Base-by-base conservation (phyloP, 2,113 vertebrate genomes). In the Trochalopteron elliotii region DNA sequence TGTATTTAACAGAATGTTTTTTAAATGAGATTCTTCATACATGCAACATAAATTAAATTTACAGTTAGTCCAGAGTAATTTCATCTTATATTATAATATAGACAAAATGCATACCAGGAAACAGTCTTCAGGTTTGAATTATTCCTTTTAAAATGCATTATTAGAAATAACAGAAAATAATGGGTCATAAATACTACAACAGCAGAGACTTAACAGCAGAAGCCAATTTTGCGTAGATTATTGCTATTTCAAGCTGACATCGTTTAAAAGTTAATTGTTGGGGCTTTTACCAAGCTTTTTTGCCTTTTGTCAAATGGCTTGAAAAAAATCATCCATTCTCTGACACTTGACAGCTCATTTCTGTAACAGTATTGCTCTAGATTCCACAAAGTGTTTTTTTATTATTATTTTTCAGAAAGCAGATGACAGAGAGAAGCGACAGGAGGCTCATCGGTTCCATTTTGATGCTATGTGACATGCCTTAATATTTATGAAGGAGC, bases 401-500 rank as follows among this genome's bases (percentile, higher is more conserved):
- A 30, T 94, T 95, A 49, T 77, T 98, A 49, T 98, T 96, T 98
- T 98, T 86, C 98, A 99, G 99, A 99, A 99, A 99, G 99, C 99
- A 35, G 99, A 99, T 79, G 99, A 99, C 92, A 98, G 99, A 84
- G 99, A 99, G 98, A 99, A 99, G 95, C 98, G 99, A 50, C 99
- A 99, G 92, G 99, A 99, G 97, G 99, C 99, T 59, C 99, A 99
- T 90, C 99, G 99, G 70, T 99, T 99, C 97, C 99, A 99, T 97
- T 99, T 99, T 83, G 99, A 99, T 87, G 99, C 99, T 94, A 99
- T 99, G 99, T 99, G 98, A 99, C 93, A 87, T 89, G 90, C 94
- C 94, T 92, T 96, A 93, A 95, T 71, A 89, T 71, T 78, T 86
- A 90, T 87, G 86, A 95, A 83, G 80, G 93, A 95, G 60, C 55